Conservation (phyloP, 2,797 vertebrate species). For the Sorex maritimensis region DNA sequence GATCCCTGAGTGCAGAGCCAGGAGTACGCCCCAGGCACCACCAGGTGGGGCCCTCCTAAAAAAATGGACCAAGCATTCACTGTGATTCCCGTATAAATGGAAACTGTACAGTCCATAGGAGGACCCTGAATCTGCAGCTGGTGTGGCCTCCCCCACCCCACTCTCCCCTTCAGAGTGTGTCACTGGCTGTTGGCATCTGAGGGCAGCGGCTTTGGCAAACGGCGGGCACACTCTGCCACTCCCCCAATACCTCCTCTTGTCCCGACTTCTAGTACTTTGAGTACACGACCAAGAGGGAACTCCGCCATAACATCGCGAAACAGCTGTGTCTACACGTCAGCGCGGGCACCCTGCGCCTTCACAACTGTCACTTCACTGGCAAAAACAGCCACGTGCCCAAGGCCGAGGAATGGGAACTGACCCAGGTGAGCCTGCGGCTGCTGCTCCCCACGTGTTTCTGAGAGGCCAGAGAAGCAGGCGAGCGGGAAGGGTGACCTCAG, state of each 20-base stretch:
- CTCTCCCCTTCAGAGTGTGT: neutral
- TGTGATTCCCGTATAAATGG: no score
- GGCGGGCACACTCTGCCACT: neutral
- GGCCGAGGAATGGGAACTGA: conserved; percentile 95
- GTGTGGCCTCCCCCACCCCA: neutral
- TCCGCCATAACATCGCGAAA: conserved; percentile 97
- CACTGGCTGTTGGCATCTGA: neutral
- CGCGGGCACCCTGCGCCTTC: conserved; percentile 87
- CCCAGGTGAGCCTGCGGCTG: conserved; percentile 91
- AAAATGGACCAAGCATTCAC: no score
- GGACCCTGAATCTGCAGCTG: neutral
- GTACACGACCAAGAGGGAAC: conserved; percentile 94
- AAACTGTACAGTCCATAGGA: no score
- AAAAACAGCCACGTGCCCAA: conserved; percentile 91
- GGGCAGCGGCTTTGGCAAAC: conserved; percentile 16
- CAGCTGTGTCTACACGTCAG: conserved; percentile 95
- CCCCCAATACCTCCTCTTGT: neutral
- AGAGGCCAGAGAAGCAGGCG: neutral
- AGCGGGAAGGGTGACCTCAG: neutral
- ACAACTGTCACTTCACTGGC: conserved; percentile 93
- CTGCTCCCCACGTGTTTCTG: neutral
- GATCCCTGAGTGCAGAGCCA: no score
- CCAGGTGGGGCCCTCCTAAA: no score
- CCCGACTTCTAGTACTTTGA: conserved; percentile 95
- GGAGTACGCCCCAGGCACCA: no score